phyloP scores from a whole-genome alignment of 2,888 invertebrate species.

The Rotaria sp. region DNA sequence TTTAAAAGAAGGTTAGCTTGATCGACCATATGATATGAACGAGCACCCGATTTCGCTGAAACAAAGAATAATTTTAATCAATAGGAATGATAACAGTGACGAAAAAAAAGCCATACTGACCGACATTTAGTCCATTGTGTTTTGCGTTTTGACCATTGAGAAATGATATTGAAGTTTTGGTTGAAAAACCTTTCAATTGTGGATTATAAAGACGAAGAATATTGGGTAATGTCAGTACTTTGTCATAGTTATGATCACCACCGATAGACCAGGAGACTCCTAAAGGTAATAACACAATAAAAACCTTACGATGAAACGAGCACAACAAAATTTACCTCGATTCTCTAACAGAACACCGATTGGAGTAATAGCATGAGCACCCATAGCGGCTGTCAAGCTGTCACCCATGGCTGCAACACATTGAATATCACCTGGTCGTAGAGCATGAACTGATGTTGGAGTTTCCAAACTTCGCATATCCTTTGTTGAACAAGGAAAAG shows the following conservation, averaged over 20 bases:
- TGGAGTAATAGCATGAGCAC: slow-evolving; percentile 46
- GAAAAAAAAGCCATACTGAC: background rate
- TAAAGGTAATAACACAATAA: background rate
- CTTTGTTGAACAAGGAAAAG: background rate
- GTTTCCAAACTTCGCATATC: background rate
- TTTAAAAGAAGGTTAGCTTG: slow-evolving; percentile 42
- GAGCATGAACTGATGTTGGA: slow-evolving; percentile 45
- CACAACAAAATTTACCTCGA: slow-evolving; percentile 42
- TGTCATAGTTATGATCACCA: slow-evolving; percentile 45
- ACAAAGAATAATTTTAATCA: too few relatives aligned
- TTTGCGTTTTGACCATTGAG: slow-evolving; percentile 16
- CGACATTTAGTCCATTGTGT: background rate
- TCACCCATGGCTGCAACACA: slow-evolving; percentile 48
- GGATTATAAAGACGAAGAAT: slow-evolving; percentile 49
- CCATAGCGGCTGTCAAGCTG: slow-evolving; percentile 48
- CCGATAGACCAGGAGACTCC: slow-evolving; percentile 48
- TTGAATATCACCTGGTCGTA: slow-evolving; percentile 46
- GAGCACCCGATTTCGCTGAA: slow-evolving; percentile 43
- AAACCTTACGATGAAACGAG: background rate
- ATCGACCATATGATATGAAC: slow-evolving; percentile 42
- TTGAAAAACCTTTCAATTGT: slow-evolving; percentile 47
- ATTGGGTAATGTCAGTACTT: slow-evolving; percentile 47
- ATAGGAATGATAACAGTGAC: too few relatives aligned
- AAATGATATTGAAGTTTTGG: slow-evolving; percentile 41
- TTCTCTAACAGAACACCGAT: slow-evolving; percentile 46